Evolutionary conservation across 2,888 invertebrate species (phyloP), one percentile per base, ranked within the genome.

Genomic region (Scaptodrosophila latifasciaeformis): DNA sequence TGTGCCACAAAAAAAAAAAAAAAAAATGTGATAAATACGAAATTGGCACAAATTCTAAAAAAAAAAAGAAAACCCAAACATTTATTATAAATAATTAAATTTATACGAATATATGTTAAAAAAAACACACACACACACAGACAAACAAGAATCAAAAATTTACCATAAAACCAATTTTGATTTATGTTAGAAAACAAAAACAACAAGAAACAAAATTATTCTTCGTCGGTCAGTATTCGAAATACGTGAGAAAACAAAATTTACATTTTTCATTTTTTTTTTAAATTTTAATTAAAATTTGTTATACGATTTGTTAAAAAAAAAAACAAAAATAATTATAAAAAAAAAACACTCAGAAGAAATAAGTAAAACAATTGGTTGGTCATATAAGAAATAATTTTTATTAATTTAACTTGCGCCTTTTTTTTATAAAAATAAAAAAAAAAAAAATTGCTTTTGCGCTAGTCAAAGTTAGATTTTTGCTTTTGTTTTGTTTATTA

Each of bases 1-100:
- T 80, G 78, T 77, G 75, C 75, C 78, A 74, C 71, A 80, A 74
- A 71, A 74, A 61, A 74, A 81, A 76, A 80, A 76, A 78, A 63
- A 67, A 55, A 62, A 56, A 52, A 65, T 61, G 61, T 68, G 59
- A 56, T 65, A 70, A 31, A 43, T 48, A 40, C 15, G 42, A 19
- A 53, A 42, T 58, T 71, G 72, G 72, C 72, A 79, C 72, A 72
- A 72, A 68, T 66, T 58, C 56, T 51, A 57, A 60, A 49, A 54
- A 55, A 60, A 15, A 58, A 59, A 61, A 34, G 51, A 6, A 45
- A 19, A 39, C 37, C 13, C 24, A 31, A 35, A 52, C 27, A 40
- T 18, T 17, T 30, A 12, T 7, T 15, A 3, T 21, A 19, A 34
- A 55, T 37, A 49, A 12, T 43, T 27, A 35, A 49, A 37, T 7